phyloP scores from a whole-genome alignment of 1,140 invertebrate genomes.

The Formica exsecta region DNA sequence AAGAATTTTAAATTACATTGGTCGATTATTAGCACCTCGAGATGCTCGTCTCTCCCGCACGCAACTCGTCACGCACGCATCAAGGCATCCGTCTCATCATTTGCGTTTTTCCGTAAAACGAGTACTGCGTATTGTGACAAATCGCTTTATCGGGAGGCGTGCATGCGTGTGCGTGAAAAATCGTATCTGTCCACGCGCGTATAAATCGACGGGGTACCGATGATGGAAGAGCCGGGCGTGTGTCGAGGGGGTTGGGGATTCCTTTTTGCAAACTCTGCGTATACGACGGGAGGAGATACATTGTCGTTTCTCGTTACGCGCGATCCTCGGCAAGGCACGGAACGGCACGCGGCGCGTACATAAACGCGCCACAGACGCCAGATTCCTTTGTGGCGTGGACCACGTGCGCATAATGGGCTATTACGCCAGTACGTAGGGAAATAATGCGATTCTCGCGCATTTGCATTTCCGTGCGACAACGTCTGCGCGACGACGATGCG shows the following conservation, averaged over 20 bases:
- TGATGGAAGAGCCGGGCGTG: constrained; percentile 16
- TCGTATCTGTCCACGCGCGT: constrained; percentile 17
- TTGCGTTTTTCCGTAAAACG: constrained; percentile 39
- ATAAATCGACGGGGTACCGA: constrained; percentile 49
- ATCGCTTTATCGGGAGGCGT: constrained; percentile 43
- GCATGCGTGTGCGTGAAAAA: constrained; percentile 27
- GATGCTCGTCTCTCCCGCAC: neutral
- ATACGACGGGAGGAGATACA: too few species aligned
- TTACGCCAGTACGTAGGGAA: constrained; percentile 73
- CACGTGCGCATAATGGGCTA: constrained; percentile 79
- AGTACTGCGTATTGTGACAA: neutral
- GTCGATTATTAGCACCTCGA: neutral
- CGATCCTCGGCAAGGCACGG: neutral
- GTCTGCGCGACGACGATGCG: constrained; percentile 12
- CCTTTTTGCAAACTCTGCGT: constrained; percentile 22
- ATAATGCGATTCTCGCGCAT: constrained; percentile 65
- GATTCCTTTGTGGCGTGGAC: constrained; percentile 72
- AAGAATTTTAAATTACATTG: neutral
- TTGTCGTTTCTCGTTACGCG: constrained; percentile 24
- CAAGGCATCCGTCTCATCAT: constrained; percentile 3
- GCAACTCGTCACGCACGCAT: neutral
- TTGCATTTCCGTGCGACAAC: constrained; percentile 61
- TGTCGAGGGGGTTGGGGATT: neutral
- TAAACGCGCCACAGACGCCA: constrained; percentile 31
- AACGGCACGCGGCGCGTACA: constrained; percentile 24